Evolutionary conservation across 1,140 invertebrate species (phyloP), one percentile per base, ranked within the genome.

Genomic region (Ptiloglossa arizonensis): DNA sequence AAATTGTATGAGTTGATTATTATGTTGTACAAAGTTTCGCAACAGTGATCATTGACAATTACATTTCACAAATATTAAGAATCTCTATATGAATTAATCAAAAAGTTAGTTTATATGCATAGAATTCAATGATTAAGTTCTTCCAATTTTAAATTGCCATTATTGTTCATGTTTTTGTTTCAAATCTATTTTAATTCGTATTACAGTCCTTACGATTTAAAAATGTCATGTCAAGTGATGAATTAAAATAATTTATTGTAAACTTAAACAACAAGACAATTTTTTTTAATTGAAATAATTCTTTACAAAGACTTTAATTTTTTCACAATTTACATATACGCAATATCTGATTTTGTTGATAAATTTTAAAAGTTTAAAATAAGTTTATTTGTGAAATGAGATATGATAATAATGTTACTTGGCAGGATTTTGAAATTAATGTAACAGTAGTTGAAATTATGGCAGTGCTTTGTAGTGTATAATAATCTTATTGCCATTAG

Each of bases 381-480:
- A 19, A 29, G 29, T 19, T 50, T 5, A 2, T 32, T 48, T 4
- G 5, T 17, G 5, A 62, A 17, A 64, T 22, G 38, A 59, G 41
- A 48, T 76, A 41, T 35, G 68, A 41, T 60, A 48, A 60, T 82
- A 56, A 75, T 68, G 71, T 81, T 70, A 86, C 48, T 56, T 86
- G 75, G 81, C 79, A 86, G 79, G 72, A 83, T 79, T 76, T 64
- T n/a, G 60, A 89, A 91, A 91, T 81, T 72, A 91, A 90, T 82
- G 59, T 83, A 87, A 90, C 69, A 74, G 67, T 86, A 82, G 66
- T 88, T 89, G 70, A 88, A 90, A 90, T 89, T 80, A 89, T 90
- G 91, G 91, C 91, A 92, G 91, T 92, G 90, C 83, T 91, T 89
- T 57, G 88, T 90, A 89, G 86, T 87, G 74, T 90, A 89, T 87